A percentile compares a stretch with the other conserved stretches of the same genome.
These are phyloP conservation scores for Drosophila subquinaria DNA, from an alignment of 2,888 invertebrate species.

Conservation along the genomic window DNA sequence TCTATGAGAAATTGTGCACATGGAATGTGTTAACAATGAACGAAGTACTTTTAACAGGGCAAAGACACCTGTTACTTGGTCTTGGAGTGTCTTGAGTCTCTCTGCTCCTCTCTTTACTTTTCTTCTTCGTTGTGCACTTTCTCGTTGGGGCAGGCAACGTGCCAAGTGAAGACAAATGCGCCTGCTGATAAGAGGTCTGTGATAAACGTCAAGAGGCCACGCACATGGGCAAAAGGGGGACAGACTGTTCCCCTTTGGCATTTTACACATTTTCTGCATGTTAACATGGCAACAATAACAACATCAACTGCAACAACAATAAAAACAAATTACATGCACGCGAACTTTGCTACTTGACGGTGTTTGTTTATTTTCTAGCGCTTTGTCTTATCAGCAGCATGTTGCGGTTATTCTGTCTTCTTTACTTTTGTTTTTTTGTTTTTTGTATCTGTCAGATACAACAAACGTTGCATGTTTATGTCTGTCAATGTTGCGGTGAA, in stretches of 20 bases:
- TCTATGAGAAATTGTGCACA: slow-evolving; percentile 33
- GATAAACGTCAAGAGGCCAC: slow-evolving; percentile 45
- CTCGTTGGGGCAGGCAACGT: slow-evolving; percentile 28
- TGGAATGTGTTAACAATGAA: slow-evolving; percentile 21
- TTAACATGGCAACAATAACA: slow-evolving; percentile 54
- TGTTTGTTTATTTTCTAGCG: slow-evolving; percentile 31
- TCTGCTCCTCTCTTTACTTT: not conserved
- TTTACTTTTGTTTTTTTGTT: slow-evolving; percentile 11
- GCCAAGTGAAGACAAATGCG: slow-evolving; percentile 54
- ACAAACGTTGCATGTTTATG: slow-evolving; percentile 38
- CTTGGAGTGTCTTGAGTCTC: slow-evolving; percentile 10
- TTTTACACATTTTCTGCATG: slow-evolving; percentile 57
- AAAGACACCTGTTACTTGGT: slow-evolving; percentile 40
- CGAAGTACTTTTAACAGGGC: slow-evolving; percentile 5
- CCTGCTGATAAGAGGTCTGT: slow-evolving; percentile 51
- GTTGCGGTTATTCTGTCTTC: slow-evolving; percentile 32
- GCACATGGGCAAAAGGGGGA: not conserved
- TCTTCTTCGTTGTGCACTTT: slow-evolving; percentile 26
- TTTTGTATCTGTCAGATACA: slow-evolving; percentile 56
- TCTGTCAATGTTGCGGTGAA: slow-evolving; percentile 38
- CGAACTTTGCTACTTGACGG: slow-evolving; percentile 53
- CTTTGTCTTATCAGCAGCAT: slow-evolving; percentile 57
- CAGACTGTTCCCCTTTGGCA: slow-evolving; percentile 34
- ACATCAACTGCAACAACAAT: slow-evolving; percentile 38
- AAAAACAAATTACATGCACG: slow-evolving; percentile 53